Conservation (phyloP, 2,113 vertebrate genomes). For the Onychostruthus taczanowskii region DNA sequence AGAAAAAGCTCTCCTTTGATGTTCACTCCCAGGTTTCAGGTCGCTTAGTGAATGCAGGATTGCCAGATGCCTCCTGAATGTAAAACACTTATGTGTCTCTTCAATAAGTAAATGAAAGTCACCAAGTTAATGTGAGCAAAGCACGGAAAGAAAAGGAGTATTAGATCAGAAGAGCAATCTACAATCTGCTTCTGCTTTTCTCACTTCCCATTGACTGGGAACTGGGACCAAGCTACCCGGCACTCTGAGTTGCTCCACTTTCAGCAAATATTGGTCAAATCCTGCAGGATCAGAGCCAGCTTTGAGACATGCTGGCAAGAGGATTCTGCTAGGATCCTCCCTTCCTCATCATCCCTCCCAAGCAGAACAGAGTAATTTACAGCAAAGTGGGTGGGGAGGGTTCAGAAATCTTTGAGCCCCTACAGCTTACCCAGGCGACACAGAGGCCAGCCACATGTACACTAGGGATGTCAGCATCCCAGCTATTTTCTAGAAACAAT, state of each 20-base stretch:
- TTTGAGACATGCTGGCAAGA: background rate
- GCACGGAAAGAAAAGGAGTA: background rate
- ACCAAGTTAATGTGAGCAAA: background rate
- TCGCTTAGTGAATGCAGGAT: background rate
- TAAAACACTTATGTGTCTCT: background rate
- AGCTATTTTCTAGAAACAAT: constrained; percentile 59
- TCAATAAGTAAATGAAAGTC: background rate
- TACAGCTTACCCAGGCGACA: background rate
- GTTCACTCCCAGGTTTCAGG: background rate
- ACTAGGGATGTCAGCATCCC: background rate
- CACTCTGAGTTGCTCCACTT: background rate
- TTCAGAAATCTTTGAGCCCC: constrained; percentile 11
- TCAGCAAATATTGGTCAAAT: constrained; percentile 2
- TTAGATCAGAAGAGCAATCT: background rate
- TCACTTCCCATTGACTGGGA: background rate
- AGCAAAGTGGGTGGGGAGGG: constrained; percentile 32
- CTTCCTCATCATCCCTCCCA: constrained; percentile 50
- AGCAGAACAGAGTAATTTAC: constrained; percentile 41
- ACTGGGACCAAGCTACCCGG: background rate
- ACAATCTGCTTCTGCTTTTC: background rate
- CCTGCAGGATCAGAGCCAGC: constrained; percentile 12
- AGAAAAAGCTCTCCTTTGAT: constrained; percentile 6
- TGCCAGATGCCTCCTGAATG: constrained; percentile 18
- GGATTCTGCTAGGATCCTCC: constrained; percentile 29
- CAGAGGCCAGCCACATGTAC: background rate